Conservation (phyloP, 2,113 vertebrate genomes). For the Stigmatopora nigra region DNA sequence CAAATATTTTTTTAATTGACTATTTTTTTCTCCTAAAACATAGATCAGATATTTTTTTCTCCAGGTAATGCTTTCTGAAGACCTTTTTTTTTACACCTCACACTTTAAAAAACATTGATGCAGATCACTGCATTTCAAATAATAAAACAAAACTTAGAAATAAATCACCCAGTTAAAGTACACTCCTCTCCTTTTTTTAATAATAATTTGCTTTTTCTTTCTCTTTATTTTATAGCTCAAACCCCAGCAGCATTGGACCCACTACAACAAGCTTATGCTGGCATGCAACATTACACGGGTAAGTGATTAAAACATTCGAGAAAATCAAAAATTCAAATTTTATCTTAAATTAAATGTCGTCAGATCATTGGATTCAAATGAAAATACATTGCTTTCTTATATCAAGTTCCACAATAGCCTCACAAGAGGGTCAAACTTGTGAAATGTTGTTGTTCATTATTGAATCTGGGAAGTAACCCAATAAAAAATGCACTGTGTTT, state of each 20-base stretch:
- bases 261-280: constrained; percentile 82
- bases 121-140: not conserved
- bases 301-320: constrained; percentile 8
- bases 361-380: constrained; percentile 15
- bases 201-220: not conserved
- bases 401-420: not conserved
- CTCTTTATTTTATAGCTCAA: constrained; percentile 64
- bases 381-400: not conserved
- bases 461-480: not conserved
- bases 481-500: constrained; percentile 5
- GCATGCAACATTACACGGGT: constrained; percentile 86
- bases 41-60: too few relatives aligned
- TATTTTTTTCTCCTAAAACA: not conserved
- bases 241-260: constrained; percentile 80
- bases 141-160: not conserved
- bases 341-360: not conserved
- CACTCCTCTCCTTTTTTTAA: not conserved
- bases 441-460: not conserved
- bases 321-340: too few relatives aligned
- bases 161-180: not conserved
- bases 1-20: too few relatives aligned
- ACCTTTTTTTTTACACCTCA: not conserved
- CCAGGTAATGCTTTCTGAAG: not conserved
- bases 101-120: not conserved
- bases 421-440: not conserved